Conservation (phyloP, 2,113 vertebrate genomes). For the chimpanzee (Pan troglodytes) region NHGRI_mPanTro3-v2.1_pri NC_072418.2:39256001-39256500, state of each 20-base stretch:
- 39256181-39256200: too few species aligned
- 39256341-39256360: neutral
- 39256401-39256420: neutral
- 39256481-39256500: neutral
- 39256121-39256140: too few species aligned
- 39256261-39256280: too few species aligned
- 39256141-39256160: too few species aligned
- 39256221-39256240: too few species aligned
- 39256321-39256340: neutral
- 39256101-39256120: too few species aligned
- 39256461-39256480: neutral
- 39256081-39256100: too few species aligned
- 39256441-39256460: neutral
- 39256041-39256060: neutral
- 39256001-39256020: neutral
- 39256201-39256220: too few species aligned
- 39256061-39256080: neutral
- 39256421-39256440: neutral
- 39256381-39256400: neutral
- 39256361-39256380: neutral
- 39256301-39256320: neutral
- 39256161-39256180: too few species aligned
- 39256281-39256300: neutral
- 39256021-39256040: neutral
- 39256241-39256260: too few species aligned